phyloP scores from a whole-genome alignment of 2,888 invertebrate species.

The Netelia inedita region DNA sequence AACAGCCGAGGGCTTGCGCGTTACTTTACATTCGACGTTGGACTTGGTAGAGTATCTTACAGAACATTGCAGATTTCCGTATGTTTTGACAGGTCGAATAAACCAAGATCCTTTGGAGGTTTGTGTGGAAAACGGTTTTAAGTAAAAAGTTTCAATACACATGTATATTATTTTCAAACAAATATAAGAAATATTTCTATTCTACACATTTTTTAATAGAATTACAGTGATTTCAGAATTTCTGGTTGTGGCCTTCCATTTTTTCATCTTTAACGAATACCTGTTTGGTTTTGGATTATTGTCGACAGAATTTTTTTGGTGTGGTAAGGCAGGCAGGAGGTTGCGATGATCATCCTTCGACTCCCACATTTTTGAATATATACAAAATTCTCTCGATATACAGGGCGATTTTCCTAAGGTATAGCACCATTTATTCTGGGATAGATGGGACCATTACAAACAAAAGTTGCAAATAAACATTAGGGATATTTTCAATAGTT shows the following conservation, averaged over 20 bases:
- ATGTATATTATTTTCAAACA: conserved; percentile 65
- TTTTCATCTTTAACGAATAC: not conserved
- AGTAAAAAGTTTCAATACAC: not conserved
- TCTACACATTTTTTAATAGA: not conserved
- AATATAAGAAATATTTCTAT: conserved; percentile 31
- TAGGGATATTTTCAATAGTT: too few species aligned
- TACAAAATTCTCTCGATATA: conserved; percentile 36
- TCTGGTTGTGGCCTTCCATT: not conserved
- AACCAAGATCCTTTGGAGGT: conserved; percentile 73
- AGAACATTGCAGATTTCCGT: conserved; percentile 58
- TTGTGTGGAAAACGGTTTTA: conserved; percentile 1
- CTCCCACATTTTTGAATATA: conserved; percentile 41
- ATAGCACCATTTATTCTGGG: too few species aligned
- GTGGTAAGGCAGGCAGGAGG: conserved; percentile 66
- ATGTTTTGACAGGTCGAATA: conserved; percentile 67
- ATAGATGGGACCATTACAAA: too few species aligned
- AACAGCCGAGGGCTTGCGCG: conserved; percentile 71
- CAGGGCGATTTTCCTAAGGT: too few species aligned
- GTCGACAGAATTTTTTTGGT: conserved; percentile 69
- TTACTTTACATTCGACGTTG: conserved; percentile 68
- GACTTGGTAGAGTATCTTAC: conserved; percentile 65
- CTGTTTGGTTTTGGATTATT: conserved; percentile 14
- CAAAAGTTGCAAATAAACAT: too few species aligned
- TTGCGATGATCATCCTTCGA: conserved; percentile 69
- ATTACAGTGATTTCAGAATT: not conserved